Conservation (phyloP, 2,888 invertebrate genomes). For the Kryphioiulus occultus region DNA sequence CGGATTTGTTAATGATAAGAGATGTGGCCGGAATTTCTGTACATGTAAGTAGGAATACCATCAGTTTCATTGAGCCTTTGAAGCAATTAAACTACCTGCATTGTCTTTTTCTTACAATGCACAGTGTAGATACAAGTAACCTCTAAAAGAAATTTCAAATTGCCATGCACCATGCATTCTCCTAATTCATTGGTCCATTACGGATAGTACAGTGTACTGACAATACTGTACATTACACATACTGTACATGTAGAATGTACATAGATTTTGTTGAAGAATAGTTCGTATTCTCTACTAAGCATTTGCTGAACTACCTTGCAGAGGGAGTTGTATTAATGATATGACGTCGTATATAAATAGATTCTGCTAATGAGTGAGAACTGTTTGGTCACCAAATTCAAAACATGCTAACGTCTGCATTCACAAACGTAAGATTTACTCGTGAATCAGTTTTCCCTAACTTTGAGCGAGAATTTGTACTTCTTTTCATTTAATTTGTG, state of each 20-base stretch:
- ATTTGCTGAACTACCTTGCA: too few relatives aligned
- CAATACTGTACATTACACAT: too few relatives aligned
- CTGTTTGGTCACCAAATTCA: neutral
- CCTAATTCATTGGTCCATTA: too few relatives aligned
- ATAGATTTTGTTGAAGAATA: neutral
- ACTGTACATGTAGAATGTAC: neutral
- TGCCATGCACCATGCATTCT: too few relatives aligned
- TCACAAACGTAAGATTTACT: neutral
- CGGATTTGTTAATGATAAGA: neutral
- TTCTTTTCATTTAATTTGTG: slow-evolving; percentile 27
- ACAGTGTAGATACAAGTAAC: too few relatives aligned
- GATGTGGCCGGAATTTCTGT: neutral
- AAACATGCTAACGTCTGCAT: neutral
- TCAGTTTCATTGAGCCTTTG: neutral
- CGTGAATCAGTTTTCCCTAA: neutral
- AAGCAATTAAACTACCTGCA: neutral
- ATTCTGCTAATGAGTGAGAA: too few relatives aligned
- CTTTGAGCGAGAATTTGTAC: neutral
- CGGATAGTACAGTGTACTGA: too few relatives aligned
- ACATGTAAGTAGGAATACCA: neutral
- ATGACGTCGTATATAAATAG: too few relatives aligned
- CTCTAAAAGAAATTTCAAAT: too few relatives aligned
- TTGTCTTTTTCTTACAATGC: neutral
- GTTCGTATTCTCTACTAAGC: too few relatives aligned
- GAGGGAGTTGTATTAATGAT: too few relatives aligned